phyloP scores from a whole-genome alignment of 2,888 invertebrate genomes.

The Coleophora flavipennella region DNA sequence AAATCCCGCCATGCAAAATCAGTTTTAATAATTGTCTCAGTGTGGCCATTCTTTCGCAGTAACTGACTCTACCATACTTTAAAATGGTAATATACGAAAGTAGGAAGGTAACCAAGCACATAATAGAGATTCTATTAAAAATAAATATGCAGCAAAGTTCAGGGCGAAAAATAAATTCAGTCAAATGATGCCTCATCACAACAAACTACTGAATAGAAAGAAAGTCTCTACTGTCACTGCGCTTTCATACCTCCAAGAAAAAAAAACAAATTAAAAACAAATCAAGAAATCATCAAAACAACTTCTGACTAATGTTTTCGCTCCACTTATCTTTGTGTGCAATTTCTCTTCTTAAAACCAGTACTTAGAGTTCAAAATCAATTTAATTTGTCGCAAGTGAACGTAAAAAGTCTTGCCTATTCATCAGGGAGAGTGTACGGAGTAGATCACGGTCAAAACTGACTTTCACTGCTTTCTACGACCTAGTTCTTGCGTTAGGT shows the following conservation, averaged over 20 bases:
- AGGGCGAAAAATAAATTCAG: no score
- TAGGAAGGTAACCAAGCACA: no score
- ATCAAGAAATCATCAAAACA: not conserved
- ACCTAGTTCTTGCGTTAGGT: constrained; percentile 55
- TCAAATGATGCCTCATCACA: no score
- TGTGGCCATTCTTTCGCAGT: no score
- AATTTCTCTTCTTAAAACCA: not conserved
- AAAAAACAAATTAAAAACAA: not conserved
- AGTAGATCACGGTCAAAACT: constrained; percentile 19
- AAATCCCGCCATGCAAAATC: no score
- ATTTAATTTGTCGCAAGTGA: constrained; percentile 25
- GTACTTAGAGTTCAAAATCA: constrained; percentile 23
- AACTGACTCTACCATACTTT: no score
- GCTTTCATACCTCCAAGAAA: not conserved
- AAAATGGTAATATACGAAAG: no score
- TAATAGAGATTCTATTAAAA: no score
- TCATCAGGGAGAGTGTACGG: constrained; percentile 36
- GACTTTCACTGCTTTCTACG: constrained; percentile 65
- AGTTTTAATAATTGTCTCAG: no score
- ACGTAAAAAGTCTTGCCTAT: constrained; percentile 26
- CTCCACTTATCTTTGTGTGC: constrained; percentile 2
- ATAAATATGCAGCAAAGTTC: no score
- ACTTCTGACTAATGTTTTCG: constrained; percentile 4
- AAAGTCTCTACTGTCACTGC: not conserved
- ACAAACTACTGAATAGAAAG: no score